Conservation (phyloP, 2,888 invertebrate species). For the Meiosimyza decipiens region DNA sequence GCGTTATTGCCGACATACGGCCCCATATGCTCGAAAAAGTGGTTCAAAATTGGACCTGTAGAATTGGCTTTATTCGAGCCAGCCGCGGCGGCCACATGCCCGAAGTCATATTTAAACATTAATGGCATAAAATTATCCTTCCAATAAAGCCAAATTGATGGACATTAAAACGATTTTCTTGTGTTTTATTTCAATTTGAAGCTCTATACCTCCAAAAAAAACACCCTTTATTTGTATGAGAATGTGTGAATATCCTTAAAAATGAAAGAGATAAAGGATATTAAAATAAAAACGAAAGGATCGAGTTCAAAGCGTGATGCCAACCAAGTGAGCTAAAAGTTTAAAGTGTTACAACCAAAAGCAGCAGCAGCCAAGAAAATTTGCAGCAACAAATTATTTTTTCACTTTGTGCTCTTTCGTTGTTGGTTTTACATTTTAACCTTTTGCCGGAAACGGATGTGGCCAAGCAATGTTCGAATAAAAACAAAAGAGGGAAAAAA, state of each 20-base stretch:
- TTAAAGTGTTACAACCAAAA: constrained; percentile 19
- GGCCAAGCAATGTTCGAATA: constrained; percentile 37
- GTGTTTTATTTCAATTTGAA: too few relatives aligned
- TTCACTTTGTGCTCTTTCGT: not conserved
- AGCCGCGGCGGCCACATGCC: too few relatives aligned
- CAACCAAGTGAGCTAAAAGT: constrained; percentile 5
- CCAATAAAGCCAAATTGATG: too few relatives aligned
- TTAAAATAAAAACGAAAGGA: not conserved
- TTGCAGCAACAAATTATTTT: not conserved
- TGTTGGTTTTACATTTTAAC: constrained; percentile 6
- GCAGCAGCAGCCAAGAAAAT: constrained; percentile 22
- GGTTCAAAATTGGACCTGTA: too few relatives aligned
- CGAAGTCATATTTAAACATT: too few relatives aligned
- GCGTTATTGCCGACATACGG: too few relatives aligned
- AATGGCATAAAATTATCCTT: too few relatives aligned
- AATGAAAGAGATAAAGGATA: constrained; percentile 1
- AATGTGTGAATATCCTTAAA: not conserved
- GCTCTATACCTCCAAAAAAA: too few relatives aligned
- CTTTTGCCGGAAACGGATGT: constrained; percentile 42
- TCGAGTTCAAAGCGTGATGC: not conserved
- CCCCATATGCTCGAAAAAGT: too few relatives aligned
- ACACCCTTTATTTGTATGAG: too few relatives aligned
- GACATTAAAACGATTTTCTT: too few relatives aligned
- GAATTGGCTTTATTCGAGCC: too few relatives aligned
- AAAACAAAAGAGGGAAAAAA: not conserved